Evolutionary conservation across 2,113 vertebrate species (phyloP).

Genomic region (Cololabis saira): DNA sequence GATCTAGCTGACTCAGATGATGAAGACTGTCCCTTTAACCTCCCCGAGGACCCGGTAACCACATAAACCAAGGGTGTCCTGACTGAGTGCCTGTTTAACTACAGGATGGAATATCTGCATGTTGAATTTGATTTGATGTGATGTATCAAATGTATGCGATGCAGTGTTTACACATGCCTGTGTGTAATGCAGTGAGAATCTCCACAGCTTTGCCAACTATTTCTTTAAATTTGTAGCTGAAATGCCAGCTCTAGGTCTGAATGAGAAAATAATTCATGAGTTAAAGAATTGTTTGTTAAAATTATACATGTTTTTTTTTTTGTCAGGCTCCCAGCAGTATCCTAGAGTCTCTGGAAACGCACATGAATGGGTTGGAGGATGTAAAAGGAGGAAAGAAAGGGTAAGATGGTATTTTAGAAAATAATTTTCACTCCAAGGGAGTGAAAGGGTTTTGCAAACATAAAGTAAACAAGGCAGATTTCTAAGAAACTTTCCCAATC

Average conservation of each 20-base stretch:
- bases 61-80: conserved; percentile 58
- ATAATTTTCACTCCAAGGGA: no score
- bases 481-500: no score
- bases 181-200: conserved; percentile 31
- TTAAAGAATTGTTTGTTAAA: not conserved
- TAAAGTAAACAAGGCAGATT: no score
- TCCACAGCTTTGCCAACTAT: not conserved
- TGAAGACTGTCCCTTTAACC: conserved; percentile 84
- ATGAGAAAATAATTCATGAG: not conserved
- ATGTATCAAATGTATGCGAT: not conserved
- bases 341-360: conserved; percentile 97
- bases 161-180: conserved; percentile 24
- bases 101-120: conserved; percentile 66
- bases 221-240: not conserved
- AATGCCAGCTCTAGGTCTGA: not conserved
- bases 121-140: conserved; percentile 27
- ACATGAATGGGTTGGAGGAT: conserved; percentile 96
- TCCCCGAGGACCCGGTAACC: conserved; percentile 81
- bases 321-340: conserved; percentile 96
- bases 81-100: conserved; percentile 65
- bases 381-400: conserved; percentile 86
- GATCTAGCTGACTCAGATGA: conserved; percentile 84
- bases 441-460: no score
- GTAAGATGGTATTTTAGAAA: conserved; percentile 38
- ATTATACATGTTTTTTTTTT: conserved; percentile 5